Base-by-base conservation (phyloP, 2,888 invertebrate genomes). In the Cryptocheilus praepositus region DNA sequence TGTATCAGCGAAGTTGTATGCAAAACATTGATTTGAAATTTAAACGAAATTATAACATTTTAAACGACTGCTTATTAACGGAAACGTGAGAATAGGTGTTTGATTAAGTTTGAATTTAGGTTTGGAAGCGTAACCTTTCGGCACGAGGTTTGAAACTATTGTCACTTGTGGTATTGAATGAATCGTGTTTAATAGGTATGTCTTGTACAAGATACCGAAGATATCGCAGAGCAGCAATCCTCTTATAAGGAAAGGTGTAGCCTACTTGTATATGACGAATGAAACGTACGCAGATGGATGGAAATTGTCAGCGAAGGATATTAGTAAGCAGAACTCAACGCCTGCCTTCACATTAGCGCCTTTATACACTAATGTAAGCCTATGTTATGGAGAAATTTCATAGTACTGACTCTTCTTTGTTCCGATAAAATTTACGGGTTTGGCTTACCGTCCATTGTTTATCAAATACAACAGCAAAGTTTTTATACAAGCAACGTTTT, bases 141-240 rank as follows among this genome's bases (percentile, higher is more conserved):
- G 5, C 3, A 75, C 25, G 53, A 55, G n/a, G n/a, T n/a, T 25
- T 19, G 25, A 61, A 19, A 18, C 44, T 28, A 21, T 55, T 1
- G 11, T 45, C 16, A n/a, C n/a, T n/a, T n/a, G n/a, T n/a, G 18
- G 5, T 52, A 16, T 52, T 43, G 55, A 19, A 46, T 46, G n/a
- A n/a, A n/a, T n/a, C n/a, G n/a, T n/a, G 79, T 81, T 63, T 88
- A 89, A 5, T 81, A 97, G 96, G 97, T 97, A 92, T 89, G 93
- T 95, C 77, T 89, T 94, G 25, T 96, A 96, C 88, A 97, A 97
- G 89, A 85, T 96, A 70, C 96, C 95, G 0, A 91, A 91, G 78
- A 90, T 92, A 80, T 90, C 91, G 60, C 88, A 91, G 68, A 91
- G 91, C 71, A 82, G 90, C 0, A 91, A 92, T 81, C 89, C 90